These are phyloP conservation scores for Callionymus lyra DNA, from an alignment of 2,113 vertebrate species.

Conservation along the genomic window DNA sequence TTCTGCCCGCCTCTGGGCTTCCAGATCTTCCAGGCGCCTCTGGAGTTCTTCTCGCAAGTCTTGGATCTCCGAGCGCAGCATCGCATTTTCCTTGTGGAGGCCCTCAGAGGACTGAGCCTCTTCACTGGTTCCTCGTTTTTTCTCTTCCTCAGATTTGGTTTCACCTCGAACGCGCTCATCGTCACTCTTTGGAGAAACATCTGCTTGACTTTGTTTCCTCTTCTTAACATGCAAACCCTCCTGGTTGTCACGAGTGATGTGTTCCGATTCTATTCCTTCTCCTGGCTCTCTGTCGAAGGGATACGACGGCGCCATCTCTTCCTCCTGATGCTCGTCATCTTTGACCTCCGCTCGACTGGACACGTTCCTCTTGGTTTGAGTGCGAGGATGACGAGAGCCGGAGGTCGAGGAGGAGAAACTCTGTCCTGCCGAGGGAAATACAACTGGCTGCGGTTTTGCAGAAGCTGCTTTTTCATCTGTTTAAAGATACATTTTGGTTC, in stretches of 20 bases:
- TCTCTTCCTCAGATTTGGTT: no score
- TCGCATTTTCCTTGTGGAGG: slow-evolving; percentile 50
- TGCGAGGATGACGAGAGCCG: slow-evolving; percentile 13
- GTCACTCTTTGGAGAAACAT: no score
- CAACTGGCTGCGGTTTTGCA: slow-evolving; percentile 8
- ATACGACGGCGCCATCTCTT: slow-evolving; percentile 24
- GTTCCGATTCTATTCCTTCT: slow-evolving; percentile 68
- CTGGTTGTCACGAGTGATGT: slow-evolving; percentile 37
- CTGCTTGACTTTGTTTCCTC: slow-evolving; percentile 6
- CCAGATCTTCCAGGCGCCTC: slow-evolving; percentile 64
- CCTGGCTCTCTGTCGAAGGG: slow-evolving; percentile 65
- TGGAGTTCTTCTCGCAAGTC: slow-evolving; percentile 55
- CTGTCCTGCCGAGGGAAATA: slow-evolving; percentile 30
- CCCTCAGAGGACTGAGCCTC: slow-evolving; percentile 11
- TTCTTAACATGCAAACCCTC: slow-evolving; percentile 15
- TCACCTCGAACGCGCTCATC: no score
- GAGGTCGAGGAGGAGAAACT: slow-evolving; percentile 33
- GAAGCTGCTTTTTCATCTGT: slow-evolving; percentile 45
- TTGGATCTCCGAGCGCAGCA: slow-evolving; percentile 48
- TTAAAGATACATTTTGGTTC: slow-evolving; percentile 5
- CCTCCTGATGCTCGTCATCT: slow-evolving; percentile 14
- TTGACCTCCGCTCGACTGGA: slow-evolving; percentile 15
- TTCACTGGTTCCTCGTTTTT: neutral
- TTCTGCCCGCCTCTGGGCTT: slow-evolving; percentile 61
- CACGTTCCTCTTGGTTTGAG: slow-evolving; percentile 28